A percentile compares a stretch with the other conserved stretches of the same genome.
Evolutionary conservation across 2,113 vertebrate species (phyloP).

Genomic region (Halcyon malimbica): DNA sequence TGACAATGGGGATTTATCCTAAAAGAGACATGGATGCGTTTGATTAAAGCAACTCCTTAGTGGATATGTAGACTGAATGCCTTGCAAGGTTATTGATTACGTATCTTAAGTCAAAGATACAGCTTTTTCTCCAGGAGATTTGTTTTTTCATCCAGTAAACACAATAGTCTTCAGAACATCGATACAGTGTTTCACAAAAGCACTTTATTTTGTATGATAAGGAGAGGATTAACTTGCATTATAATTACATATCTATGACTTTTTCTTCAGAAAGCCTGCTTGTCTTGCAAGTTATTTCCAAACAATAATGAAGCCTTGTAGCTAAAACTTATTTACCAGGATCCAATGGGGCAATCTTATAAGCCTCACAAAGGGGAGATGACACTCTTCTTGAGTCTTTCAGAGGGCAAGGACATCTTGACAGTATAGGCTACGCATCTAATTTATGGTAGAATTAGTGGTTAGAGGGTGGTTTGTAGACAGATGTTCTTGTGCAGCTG

Average conservation of each 20-base stretch:
- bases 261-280: neutral
- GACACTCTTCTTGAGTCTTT: neutral
- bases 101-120: constrained; percentile 16
- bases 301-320: neutral
- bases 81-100: constrained; percentile 60
- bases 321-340: neutral
- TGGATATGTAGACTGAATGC: constrained; percentile 32
- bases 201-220: neutral
- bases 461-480: neutral
- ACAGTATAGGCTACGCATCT: neutral
- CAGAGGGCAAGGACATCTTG: neutral
- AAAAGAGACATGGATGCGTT: constrained; percentile 29
- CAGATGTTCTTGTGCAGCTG: neutral
- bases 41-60: constrained; percentile 42
- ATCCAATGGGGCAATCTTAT: neutral
- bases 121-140: neutral
- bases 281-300: neutral
- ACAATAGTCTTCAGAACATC: neutral
- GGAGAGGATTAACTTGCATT: constrained; percentile 14
- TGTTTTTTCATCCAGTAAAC: neutral
- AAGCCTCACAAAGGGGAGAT: neutral
- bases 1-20: constrained; percentile 44
- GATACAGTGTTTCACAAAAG: neutral
- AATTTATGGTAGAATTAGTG: neutral
- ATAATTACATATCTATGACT: neutral